Evolutionary conservation across 2,797 vertebrate genomes (phyloP).

Genomic region (Megaceryle alcyon): DNA sequence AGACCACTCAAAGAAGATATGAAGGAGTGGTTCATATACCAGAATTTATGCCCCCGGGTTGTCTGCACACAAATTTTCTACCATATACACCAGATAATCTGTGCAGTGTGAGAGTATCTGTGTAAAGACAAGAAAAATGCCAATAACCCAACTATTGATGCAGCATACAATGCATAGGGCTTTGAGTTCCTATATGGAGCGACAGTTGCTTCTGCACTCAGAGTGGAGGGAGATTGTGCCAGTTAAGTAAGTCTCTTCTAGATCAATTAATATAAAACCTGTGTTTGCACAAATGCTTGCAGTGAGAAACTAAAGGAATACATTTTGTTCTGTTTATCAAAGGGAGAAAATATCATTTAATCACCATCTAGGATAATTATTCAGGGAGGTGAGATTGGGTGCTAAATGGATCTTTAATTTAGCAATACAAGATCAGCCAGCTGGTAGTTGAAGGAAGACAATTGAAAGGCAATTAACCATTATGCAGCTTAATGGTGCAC

Average conservation of each 20-base stretch:
- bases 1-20: neutral
- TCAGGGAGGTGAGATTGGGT: slow-evolving; percentile 54
- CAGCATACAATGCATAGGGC: neutral
- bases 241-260: slow-evolving; percentile 12
- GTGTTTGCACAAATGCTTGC: slow-evolving; percentile 34
- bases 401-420: slow-evolving; percentile 64
- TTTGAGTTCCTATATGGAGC: neutral
- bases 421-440: slow-evolving; percentile 40
- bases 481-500: slow-evolving; percentile 36
- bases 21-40: neutral
- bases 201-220: neutral
- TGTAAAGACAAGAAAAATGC: neutral
- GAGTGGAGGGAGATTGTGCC: neutral
- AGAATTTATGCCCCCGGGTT: neutral
- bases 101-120: neutral
- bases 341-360: slow-evolving; percentile 59
- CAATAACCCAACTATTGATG: neutral
- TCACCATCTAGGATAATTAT: slow-evolving; percentile 46
- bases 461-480: slow-evolving; percentile 58
- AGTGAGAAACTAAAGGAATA: slow-evolving; percentile 33
- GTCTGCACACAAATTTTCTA: neutral
- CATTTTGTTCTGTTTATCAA: slow-evolving; percentile 52
- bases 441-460: slow-evolving; percentile 53
- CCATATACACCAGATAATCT: neutral
- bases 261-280: slow-evolving; percentile 40